phyloP scores from a whole-genome alignment of 2,888 invertebrate species.

The Hemithea aestivaria region DNA sequence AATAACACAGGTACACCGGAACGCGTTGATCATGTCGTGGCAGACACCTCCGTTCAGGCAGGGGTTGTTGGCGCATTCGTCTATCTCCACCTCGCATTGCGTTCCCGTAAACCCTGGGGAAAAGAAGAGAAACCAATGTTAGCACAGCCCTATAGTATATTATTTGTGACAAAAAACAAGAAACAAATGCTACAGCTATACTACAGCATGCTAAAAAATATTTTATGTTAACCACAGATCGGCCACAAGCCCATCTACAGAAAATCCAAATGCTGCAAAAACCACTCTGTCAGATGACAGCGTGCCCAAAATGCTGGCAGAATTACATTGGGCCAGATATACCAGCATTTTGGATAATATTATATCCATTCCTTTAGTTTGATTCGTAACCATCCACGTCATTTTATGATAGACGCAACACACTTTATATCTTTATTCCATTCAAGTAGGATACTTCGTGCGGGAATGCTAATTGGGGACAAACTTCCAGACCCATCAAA shows the following conservation, averaged over 20 bases:
- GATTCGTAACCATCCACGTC: constrained; percentile 17
- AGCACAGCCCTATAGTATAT: too few relatives aligned
- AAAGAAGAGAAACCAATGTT: constrained; percentile 25
- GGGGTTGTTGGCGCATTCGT: constrained; percentile 92
- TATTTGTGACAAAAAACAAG: too few relatives aligned
- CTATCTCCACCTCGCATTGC: constrained; percentile 94
- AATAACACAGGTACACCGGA: constrained; percentile 91
- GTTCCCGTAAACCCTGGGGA: constrained; percentile 90
- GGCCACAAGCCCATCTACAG: too few relatives aligned
- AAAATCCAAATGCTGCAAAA: too few relatives aligned
- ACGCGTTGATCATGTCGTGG: constrained; percentile 92
- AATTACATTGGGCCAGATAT: too few relatives aligned
- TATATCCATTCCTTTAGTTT: constrained; percentile 10
- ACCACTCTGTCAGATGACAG: too few relatives aligned
- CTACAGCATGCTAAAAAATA: too few relatives aligned
- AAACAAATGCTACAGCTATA: too few relatives aligned
- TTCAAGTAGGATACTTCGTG: constrained; percentile 37
- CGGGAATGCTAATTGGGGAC: constrained; percentile 54
- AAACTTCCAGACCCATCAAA: constrained; percentile 42
- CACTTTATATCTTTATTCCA: constrained; percentile 37
- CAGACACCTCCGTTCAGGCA: constrained; percentile 93
- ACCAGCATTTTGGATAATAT: neutral
- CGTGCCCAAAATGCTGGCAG: too few relatives aligned
- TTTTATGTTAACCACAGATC: too few relatives aligned
- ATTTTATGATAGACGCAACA: constrained; percentile 31